Base-by-base conservation (phyloP, 2,888 invertebrate species). In the Dioctria linearis region DNA sequence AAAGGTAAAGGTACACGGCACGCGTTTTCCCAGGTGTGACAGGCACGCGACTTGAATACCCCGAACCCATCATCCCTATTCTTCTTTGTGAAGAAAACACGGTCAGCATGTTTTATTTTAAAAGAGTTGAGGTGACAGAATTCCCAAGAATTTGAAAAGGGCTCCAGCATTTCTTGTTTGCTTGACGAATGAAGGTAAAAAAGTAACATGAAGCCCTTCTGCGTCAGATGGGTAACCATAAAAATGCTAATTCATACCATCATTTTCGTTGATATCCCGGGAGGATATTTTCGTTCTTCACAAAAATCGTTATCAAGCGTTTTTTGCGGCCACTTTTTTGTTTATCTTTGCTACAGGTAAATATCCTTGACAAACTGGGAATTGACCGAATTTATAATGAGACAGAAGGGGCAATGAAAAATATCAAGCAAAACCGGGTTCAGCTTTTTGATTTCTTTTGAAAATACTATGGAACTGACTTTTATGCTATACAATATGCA, bases 181-280 rank as follows among this genome's bases (percentile, higher is more conserved):
- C 11, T 54, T 54, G 54, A 54, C 54, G 54, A 54, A 54, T n/a
- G 9, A 46, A 59, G 11, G 25, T 59, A 11, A 59, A 25, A 59
- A 11, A 1, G 11, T 8, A 59, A 59, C 61, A 61, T 11, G 11
- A 4, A 4, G n/a, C 5, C n/a, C 37, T 43, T 13, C 66, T 66
- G 46, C 43, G 3, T 5, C n/a, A 8, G 66, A 66, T 66, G 66
- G 40, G 42, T 66, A 66, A 66, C 66, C 66, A 46, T 66, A 46
- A 66, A 66, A 43, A 66, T 66, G 66, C 66, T 66, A 66, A 66
- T 66, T 66, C 63, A 63, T 63, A 8, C 63, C 63, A 63, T 54
- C 54, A n/a, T 3, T 54, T n/a, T 54, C n/a, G 11, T 63, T 63
- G 63, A 39, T 39, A 11, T 63, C 63, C 63, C 63, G 25, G 8